Evolutionary conservation across 2,888 invertebrate species (phyloP), one percentile per base, ranked within the genome.

Genomic region (Terebella lapidaria): DNA sequence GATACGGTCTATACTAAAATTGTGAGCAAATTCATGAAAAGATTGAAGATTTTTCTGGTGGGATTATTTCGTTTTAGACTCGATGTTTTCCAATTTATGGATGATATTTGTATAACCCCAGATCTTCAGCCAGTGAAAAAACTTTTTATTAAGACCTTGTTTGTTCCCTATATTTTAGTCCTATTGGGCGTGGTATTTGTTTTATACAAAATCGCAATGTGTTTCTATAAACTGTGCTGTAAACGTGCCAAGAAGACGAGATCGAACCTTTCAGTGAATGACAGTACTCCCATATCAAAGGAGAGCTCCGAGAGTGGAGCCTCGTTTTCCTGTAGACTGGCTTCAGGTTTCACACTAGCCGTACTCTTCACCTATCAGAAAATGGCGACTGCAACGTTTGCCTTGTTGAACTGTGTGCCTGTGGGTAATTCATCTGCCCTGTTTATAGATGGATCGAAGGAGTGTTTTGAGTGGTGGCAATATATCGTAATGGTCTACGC

Each of bases 361-460:
- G 25, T 66, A 26, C 53, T 66, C 18, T 66, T 66, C 47, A 66
- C 61, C 27, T 66, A 66, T 30, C 66, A 66, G 54, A 55, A 56
- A 26, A 53, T 64, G 18, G 66, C 66, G 3, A 64, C 62, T 10
- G 57, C 64, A 1, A 46, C 62, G 1, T 64, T 66, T 45, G 58
- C 55, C 20, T 57, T 66, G n/a, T 55, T 66, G 25, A 66, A 64
- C 64, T 66, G 66, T 35, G 66, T 66, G 0, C 59, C 66, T 2
- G 58, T 66, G 15, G 60, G 58, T 18, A 58, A 58, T 29, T 29
- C 56, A 15, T 52, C 52, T 27, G 59, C 62, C 15, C 46, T 66
- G 5, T 62, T 62, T 30, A 56, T 66, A 18, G 66, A 66, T 26
- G 66, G 60, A 26, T 27, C 57, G 10, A 58, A 55, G 22, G 35